Evolutionary conservation across 1,140 invertebrate species (phyloP).

Genomic region (Leptinotarsa texana): DNA sequence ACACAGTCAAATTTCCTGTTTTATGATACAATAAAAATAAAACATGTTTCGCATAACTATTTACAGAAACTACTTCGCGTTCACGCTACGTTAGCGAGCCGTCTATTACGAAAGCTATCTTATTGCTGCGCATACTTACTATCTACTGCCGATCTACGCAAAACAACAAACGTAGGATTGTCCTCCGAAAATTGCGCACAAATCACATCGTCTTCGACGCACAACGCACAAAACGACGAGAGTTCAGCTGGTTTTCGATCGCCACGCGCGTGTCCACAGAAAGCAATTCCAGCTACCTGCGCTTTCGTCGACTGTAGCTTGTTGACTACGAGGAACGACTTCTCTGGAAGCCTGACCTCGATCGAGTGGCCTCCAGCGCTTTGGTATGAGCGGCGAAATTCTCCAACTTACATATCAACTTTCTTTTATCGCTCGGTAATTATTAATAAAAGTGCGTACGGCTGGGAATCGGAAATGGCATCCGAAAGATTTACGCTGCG

Average conservation of each 20-base stretch:
- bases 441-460: constrained; percentile 23
- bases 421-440: constrained; percentile 33
- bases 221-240: background rate
- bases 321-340: constrained; percentile 24
- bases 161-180: background rate
- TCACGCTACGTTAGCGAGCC: background rate
- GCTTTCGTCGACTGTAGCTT: background rate
- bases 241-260: background rate
- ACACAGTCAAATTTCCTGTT: background rate
- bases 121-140: background rate
- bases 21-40: background rate
- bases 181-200: background rate
- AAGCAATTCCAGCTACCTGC: background rate
- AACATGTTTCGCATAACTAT: background rate
- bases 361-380: constrained; percentile 27
- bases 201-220: constrained; percentile 2
- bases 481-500: no score
- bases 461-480: no score
- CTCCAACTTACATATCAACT: constrained; percentile 32
- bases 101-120: background rate
- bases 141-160: background rate
- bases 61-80: background rate
- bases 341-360: constrained; percentile 32
- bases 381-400: constrained; percentile 32
- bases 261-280: background rate